A percentile compares a stretch with the other conserved stretches of the same genome.
Evolutionary conservation across 2,113 vertebrate genomes (phyloP).

Genomic region (Cochlearius cochlearius): DNA sequence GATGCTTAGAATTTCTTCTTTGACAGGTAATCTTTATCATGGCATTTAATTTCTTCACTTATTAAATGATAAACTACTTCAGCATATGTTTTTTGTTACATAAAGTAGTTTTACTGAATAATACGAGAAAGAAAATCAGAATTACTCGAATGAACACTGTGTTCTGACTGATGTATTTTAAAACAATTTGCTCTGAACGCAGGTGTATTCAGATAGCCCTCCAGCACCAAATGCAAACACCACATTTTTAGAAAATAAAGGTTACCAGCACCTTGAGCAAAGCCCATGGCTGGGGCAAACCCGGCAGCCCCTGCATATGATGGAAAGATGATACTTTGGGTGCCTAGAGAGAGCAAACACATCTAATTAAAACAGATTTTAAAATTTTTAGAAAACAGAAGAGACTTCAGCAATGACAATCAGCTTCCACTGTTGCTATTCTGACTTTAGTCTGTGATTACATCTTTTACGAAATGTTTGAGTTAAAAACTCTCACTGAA

Average conservation of each 20-base stretch:
- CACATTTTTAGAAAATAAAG: neutral
- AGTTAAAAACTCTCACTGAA: neutral
- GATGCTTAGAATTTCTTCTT: neutral
- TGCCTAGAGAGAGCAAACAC: conserved; percentile 59
- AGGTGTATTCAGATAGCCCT: neutral
- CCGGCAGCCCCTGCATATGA: conserved; percentile 72
- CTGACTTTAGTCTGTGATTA: neutral
- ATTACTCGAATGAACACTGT: neutral
- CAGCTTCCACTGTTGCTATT: neutral
- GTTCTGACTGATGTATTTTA: neutral
- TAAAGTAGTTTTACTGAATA: neutral
- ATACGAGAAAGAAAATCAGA: neutral
- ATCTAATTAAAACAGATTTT: neutral
- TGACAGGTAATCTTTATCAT: neutral
- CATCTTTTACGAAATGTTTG: neutral
- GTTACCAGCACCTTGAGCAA: conserved; percentile 75
- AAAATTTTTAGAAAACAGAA: neutral
- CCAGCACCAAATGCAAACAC: neutral
- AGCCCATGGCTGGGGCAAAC: conserved; percentile 71
- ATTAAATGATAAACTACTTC: neutral
- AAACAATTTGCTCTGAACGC: neutral
- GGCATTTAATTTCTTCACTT: neutral
- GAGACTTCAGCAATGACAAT: neutral
- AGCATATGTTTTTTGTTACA: neutral
- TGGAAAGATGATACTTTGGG: conserved; percentile 71